A percentile compares a stretch with the other conserved stretches of the same genome.
phyloP scores from a whole-genome alignment of 2,797 vertebrate genomes.

The Acanthurus tractus region DNA sequence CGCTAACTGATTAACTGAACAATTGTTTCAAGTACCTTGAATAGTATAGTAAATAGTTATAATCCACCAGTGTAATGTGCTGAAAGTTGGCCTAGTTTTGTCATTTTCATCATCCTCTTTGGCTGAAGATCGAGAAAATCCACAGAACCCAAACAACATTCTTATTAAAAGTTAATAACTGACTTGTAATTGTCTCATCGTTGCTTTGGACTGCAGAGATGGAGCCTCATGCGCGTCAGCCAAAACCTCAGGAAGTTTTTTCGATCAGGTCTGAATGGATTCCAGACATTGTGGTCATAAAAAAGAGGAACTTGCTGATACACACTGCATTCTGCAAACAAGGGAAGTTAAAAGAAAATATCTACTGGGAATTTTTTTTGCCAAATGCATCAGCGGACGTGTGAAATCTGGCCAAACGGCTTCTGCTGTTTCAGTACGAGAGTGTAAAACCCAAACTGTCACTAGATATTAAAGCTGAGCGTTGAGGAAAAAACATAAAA shows the following conservation, averaged over 20 bases:
- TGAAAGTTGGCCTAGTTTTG: background rate
- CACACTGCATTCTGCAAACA: background rate
- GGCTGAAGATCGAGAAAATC: background rate
- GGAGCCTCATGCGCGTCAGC: background rate
- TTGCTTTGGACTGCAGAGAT: too few relatives aligned
- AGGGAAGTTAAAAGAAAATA: background rate
- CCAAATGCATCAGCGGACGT: slow-evolving; percentile 6
- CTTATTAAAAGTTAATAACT: too few relatives aligned
- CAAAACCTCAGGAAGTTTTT: background rate
- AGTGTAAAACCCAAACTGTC: background rate
- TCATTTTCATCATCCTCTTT: background rate
- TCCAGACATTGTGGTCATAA: background rate
- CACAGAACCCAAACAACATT: background rate
- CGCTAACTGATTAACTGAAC: too few relatives aligned
- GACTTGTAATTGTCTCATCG: background rate
- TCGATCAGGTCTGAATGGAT: background rate
- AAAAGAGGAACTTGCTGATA: background rate
- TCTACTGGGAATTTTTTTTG: slow-evolving; percentile 2
- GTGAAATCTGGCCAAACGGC: background rate
- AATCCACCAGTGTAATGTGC: background rate
- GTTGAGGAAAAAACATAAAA: background rate
- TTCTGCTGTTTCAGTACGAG: background rate
- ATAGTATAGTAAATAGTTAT: too few relatives aligned
- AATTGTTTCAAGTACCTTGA: too few relatives aligned
- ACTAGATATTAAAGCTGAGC: too few relatives aligned